Evolutionary conservation across 1,140 invertebrate species (phyloP), one percentile per base, ranked within the genome.

Genomic region (Andrena cerasifolii): DNA sequence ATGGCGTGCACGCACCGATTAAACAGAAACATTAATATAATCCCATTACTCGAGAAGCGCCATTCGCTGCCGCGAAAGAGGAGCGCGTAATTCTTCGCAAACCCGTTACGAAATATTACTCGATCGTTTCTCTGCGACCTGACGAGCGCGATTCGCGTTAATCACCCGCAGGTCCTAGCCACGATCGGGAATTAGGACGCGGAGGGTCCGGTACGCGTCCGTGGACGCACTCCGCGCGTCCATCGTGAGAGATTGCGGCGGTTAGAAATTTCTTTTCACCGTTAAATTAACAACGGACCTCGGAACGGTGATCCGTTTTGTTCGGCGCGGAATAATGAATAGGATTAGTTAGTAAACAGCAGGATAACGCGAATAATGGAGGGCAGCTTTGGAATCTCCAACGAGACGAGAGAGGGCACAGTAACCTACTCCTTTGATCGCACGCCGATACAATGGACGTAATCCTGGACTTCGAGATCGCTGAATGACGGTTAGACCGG

Each of bases 211-310:
- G n/a, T n/a, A n/a, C n/a, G 18, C 63, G 62, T 47, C 49, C 24
- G 1, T 24, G 18, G 24, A 7, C 33, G 18, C n/a, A 14, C 36
- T 26, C 16, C 12, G 5, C 3, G 16, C 70, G 82, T 82, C 82
- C 82, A 84, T 21, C 75, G 49, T 84, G 76, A 59, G 80, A 84
- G 71, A 62, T 71, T 36, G 49, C 10, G 18, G 49, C 40, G 18
- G 63, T 21, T 31, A 43, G 24, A 63, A 61, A 54, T 51, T 49
- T 51, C 2, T 3, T 12, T 8, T 40, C 68, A 79, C 80, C 82
- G 82, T 82, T 83, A 83, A 10, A 63, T 6, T 51, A 74, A 58
- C 65, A 78, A 82, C 43, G 36, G 61, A 54, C 54, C 10, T 12
- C 12, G 31, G 40, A 77, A 67, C 54, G 73, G 62, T 49, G 33